phyloP scores from a whole-genome alignment of 2,797 vertebrate species.

The Streptopelia turtur region DNA sequence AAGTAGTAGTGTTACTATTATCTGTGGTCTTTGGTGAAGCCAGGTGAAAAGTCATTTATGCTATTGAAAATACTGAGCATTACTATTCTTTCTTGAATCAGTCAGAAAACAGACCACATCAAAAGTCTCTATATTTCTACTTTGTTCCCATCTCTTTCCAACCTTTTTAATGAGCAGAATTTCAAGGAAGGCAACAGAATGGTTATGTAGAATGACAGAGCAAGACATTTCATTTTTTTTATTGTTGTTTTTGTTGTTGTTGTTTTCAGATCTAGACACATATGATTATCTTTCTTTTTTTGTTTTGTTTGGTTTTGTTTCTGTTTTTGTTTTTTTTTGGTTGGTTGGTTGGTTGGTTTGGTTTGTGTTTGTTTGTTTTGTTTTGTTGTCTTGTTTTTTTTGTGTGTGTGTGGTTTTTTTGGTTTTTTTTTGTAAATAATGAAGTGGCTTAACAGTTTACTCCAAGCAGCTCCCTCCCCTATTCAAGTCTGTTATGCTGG shows the following conservation, averaged over 20 bases:
- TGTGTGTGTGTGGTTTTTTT: too few species aligned
- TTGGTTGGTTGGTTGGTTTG: too few species aligned
- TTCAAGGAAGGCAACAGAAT: neutral
- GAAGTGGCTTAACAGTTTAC: neutral
- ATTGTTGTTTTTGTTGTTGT: too few species aligned
- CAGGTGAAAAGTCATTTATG: neutral
- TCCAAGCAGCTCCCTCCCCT: neutral
- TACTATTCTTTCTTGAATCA: neutral
- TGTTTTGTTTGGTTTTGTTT: too few species aligned
- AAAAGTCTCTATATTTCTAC: neutral
- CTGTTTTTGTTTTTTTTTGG: too few species aligned
- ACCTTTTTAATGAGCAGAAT: neutral
- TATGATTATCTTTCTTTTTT: neutral
- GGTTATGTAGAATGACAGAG: neutral
- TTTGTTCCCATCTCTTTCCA: neutral
- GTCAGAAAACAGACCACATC: neutral
- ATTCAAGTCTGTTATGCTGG: neutral
- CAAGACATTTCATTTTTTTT: neutral
- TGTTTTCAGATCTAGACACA: neutral
- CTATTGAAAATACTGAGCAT: neutral
- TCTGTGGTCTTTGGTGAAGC: neutral
- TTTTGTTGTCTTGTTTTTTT: too few species aligned
- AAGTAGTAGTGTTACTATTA: neutral
- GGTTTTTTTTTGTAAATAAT: neutral
- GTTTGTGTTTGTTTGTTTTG: too few species aligned